A percentile compares a stretch with the other conserved stretches of the same genome.
phyloP scores from a whole-genome alignment of 2,888 invertebrate species.

The Myopa tessellatipennis region DNA sequence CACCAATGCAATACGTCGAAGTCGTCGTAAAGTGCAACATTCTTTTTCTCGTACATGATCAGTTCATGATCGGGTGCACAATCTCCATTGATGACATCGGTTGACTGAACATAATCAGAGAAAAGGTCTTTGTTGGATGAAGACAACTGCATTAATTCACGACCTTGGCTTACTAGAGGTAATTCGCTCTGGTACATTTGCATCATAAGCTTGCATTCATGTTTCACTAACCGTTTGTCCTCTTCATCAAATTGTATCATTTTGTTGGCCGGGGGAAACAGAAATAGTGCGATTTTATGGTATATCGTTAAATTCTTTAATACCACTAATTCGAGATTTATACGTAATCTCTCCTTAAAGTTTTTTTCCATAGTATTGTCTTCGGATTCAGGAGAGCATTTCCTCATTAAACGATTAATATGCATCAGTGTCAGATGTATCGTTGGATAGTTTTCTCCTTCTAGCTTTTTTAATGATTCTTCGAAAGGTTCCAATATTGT shows the following conservation, averaged over 20 bases:
- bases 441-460: constrained; percentile 23
- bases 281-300: constrained; percentile 38
- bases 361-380: background rate
- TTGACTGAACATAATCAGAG: background rate
- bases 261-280: constrained; percentile 41
- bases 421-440: constrained; percentile 20
- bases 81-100: background rate
- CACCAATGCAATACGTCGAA: background rate
- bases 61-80: background rate
- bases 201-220: constrained; percentile 24
- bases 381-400: background rate
- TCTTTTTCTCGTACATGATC: background rate
- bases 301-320: constrained; percentile 25
- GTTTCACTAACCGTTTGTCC: constrained; percentile 32
- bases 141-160: background rate
- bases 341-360: constrained; percentile 5
- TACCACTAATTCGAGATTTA: constrained; percentile 8
- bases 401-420: constrained; percentile 2
- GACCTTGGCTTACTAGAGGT: background rate
- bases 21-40: background rate
- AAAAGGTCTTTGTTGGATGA: background rate
- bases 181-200: background rate
- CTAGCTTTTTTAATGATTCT: constrained; percentile 30
- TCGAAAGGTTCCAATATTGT: constrained; percentile 24
- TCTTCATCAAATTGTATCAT: constrained; percentile 32